Evolutionary conservation across 1,140 invertebrate species (phyloP).

Genomic region (Solenopsis fugax): DNA sequence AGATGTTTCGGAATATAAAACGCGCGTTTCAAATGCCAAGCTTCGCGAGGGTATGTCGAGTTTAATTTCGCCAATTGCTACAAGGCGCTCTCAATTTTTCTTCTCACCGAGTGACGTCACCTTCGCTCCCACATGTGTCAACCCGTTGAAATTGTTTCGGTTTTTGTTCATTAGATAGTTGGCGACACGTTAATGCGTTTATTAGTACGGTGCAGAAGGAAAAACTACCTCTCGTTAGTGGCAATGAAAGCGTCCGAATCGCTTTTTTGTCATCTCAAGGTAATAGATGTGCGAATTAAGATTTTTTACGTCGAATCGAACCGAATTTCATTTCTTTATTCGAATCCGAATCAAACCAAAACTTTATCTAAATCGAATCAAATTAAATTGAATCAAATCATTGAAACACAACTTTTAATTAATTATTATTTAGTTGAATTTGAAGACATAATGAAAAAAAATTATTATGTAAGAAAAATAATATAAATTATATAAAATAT

Average conservation of each 20-base stretch:
- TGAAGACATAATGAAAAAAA: too few species aligned
- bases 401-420: too few species aligned
- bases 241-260: not conserved
- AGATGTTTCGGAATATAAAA: constrained; percentile 24
- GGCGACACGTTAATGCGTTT: constrained; percentile 8
- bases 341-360: too few species aligned
- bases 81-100: constrained; percentile 30
- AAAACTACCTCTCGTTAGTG: not conserved
- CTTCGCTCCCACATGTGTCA: not conserved
- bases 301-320: too few species aligned
- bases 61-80: constrained; percentile 41
- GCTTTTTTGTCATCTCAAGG: not conserved
- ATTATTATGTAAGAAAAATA: too few species aligned
- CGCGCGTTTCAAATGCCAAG: not conserved
- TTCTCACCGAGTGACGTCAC: constrained; percentile 8
- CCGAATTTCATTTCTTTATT: too few species aligned
- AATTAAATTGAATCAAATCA: too few species aligned
- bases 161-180: constrained; percentile 14
- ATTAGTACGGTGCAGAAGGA: not conserved
- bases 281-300: too few species aligned
- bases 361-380: too few species aligned
- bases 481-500: too few species aligned
- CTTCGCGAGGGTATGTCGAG: not conserved
- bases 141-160: constrained; percentile 3
- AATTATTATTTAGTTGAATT: too few species aligned